Percentiles rank a stretch among this genome's conserved stretches.
phyloP scores from a whole-genome alignment of 2,888 invertebrate genomes.

The Chaitophorus viminalis region DNA sequence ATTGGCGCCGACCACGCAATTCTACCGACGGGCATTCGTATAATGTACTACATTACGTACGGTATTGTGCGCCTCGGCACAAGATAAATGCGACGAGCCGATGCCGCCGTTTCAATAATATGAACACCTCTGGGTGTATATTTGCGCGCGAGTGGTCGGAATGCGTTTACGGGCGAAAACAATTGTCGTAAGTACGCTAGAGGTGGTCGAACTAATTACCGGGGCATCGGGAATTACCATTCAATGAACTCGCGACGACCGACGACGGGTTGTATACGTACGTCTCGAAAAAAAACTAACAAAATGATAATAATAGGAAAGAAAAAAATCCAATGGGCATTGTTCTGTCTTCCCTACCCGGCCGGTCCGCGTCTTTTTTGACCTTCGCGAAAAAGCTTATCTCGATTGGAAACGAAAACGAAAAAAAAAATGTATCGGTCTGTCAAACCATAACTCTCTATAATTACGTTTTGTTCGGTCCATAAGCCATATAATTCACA shows the following conservation, averaged over 20 bases:
- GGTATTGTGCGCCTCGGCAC: neutral
- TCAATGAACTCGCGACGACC: conserved; percentile 49
- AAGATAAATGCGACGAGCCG: neutral
- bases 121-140: conserved; percentile 17
- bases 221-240: conserved; percentile 49
- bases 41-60: too few relatives aligned
- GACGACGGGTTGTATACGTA: neutral
- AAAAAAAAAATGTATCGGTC: conserved; percentile 30
- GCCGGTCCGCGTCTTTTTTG: conserved; percentile 1
- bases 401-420: conserved; percentile 3
- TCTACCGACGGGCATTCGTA: neutral
- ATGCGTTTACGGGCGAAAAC: conserved; percentile 40
- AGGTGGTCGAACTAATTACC: conserved; percentile 58
- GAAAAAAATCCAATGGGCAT: conserved; percentile 23
- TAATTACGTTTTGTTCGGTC: conserved; percentile 22
- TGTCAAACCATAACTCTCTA: conserved; percentile 41
- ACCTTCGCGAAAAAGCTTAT: conserved; percentile 53
- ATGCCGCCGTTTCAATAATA: conserved; percentile 8
- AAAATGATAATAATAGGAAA: conserved; percentile 1
- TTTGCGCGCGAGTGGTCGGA: conserved; percentile 8
- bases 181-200: conserved; percentile 36
- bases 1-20: too few relatives aligned
- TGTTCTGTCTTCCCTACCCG: neutral
- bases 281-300: neutral
- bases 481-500: conserved; percentile 19